Evolutionary conservation across 2,888 invertebrate species (phyloP), one percentile per base, ranked within the genome.

Genomic region (Teleogryllus oceanicus): DNA sequence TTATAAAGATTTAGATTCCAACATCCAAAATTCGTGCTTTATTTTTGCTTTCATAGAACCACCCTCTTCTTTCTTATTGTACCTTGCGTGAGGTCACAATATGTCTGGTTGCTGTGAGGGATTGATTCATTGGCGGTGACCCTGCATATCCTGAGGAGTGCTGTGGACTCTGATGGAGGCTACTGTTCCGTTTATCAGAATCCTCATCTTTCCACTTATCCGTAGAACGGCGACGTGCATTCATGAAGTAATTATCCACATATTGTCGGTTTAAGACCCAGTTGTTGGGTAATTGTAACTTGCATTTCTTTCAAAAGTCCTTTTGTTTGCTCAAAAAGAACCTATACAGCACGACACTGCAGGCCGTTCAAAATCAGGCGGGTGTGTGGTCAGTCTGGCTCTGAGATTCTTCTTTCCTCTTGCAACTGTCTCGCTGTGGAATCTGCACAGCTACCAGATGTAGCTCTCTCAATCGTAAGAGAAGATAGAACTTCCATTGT

Each of bases 191-290:
- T 82, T 89, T 87, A 83, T 92, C 92, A 79, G 93, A 93, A 84
- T 94, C 96, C 85, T 97, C 97, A 86, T 98, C 98, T 87, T 96
- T 95, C 98, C 98, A 99, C 86, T 98, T 99, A 89, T 99, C 99
- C 95, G 96, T 96, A 4, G 96, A 96, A 83, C 99, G 92, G 84
- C 99, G 92, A 82, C 99, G 91, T 18, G 99, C 99, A 88, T 99
- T 99, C 99, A 99, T 99, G 90, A 99, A 99, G 91, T 99, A 99
- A 88, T 99, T 99, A 78, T 99, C 98, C 81, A 99, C 98, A 16
- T 99, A 3, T 99, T 79, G 97, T 97, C 79, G 98, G 97, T 87
- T 98, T 98, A 84, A 99, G 90, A 82, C 98, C 98, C 85, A 99
- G 90, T 87, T 99, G 98, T 84, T 98, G 91, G 50, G 98, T 98